Conservation (phyloP, 1,140 invertebrate species). For the Sarcophaga bullata region DNA sequence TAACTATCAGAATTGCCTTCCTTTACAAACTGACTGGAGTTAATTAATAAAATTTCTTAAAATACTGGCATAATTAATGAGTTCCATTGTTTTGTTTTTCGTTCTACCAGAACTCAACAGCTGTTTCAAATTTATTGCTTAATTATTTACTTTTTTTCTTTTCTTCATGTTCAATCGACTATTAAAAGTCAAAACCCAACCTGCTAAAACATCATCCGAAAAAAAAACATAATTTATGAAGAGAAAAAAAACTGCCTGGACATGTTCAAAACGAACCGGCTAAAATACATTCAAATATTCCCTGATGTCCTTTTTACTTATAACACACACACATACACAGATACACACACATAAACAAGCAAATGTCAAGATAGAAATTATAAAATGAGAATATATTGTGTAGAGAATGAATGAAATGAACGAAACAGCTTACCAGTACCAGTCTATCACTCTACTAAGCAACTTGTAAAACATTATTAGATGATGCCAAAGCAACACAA, state of each 20-base stretch:
- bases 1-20: too few species aligned
- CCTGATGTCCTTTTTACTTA: too few species aligned
- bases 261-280: too few species aligned
- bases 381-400: too few species aligned
- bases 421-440: background rate
- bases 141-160: background rate
- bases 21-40: too few species aligned
- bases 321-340: too few species aligned
- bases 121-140: constrained; percentile 16
- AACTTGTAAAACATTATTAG: background rate
- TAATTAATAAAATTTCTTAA: too few species aligned
- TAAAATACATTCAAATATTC: too few species aligned
- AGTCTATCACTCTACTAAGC: background rate
- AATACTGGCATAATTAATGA: too few species aligned
- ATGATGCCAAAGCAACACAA: background rate
- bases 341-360: background rate
- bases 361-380: background rate
- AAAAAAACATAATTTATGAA: too few species aligned
- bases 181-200: background rate
- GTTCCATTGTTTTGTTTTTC: too few species aligned
- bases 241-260: too few species aligned
- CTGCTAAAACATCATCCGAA: background rate
- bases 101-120: background rate
- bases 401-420: background rate
- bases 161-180: constrained; percentile 3